Evolutionary conservation across 2,113 vertebrate genomes (phyloP).

Genomic region (Sula dactylatra): DNA sequence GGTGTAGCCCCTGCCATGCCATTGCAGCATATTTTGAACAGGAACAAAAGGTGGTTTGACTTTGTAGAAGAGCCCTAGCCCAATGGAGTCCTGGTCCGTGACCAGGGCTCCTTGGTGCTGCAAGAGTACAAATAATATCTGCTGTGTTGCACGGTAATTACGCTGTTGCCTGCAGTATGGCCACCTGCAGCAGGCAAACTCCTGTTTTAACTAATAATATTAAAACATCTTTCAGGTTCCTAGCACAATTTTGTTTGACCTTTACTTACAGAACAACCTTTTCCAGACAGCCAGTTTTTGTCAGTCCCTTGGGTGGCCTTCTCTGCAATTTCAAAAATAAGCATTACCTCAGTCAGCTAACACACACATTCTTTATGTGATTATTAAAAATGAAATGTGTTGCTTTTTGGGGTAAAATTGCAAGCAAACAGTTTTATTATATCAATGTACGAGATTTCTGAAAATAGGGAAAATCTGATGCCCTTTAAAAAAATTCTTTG

Average conservation of each 20-base stretch:
- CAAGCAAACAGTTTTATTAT: neutral
- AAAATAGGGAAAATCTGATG: neutral
- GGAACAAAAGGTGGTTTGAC: neutral
- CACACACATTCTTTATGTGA: neutral
- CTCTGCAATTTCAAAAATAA: constrained; percentile 36
- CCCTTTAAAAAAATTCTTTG: neutral
- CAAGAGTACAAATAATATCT: neutral
- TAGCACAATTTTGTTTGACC: constrained; percentile 8
- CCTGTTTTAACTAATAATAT: neutral
- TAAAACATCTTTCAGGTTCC: neutral
- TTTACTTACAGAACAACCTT: constrained; percentile 27
- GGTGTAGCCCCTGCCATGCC: neutral
- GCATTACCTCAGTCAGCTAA: constrained; percentile 38
- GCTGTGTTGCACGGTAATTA: neutral
- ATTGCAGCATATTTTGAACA: neutral
- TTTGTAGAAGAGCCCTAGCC: neutral
- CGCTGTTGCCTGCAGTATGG: neutral
- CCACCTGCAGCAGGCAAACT: constrained; percentile 13
- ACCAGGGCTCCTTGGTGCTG: neutral
- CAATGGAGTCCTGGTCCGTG: neutral
- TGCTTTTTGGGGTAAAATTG: neutral
- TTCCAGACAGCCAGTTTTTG: constrained; percentile 32
- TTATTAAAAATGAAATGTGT: neutral
- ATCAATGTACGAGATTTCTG: neutral
- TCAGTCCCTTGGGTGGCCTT: constrained; percentile 43